Evolutionary conservation across 2,888 invertebrate genomes (phyloP), one percentile per base, ranked within the genome.

Genomic region (Pemphredon lugubris): DNA sequence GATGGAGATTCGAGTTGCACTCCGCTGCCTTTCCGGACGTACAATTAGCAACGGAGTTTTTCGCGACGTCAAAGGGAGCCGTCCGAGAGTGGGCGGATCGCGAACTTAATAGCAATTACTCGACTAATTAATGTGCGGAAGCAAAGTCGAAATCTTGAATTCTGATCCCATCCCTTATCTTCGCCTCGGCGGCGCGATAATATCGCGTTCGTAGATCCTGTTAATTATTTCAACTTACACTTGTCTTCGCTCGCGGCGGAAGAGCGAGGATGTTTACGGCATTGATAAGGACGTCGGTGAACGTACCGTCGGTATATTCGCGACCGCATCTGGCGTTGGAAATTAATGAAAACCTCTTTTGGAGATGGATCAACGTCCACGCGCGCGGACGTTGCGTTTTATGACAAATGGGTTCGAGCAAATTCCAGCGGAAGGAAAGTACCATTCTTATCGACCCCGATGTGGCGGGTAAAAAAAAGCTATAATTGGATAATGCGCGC

Each of bases 281-380:
- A 16, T 11, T 42, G 16, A 20, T 18, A n/a, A 6, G 16, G 16
- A 11, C 18, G 18, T 5, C 18, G 42, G 11, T 11, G 34, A 34
- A 34, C 11, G 34, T 9, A 34, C 1, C 34, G 34, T 58, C 42
- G 48, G 48, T 64, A 30, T 34, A 58, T 32, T 47, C 48, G 58
- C 42, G 23, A 57, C 48, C 64, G 58, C 40, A 58, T 47, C 34
- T 53, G 53, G 53, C 53, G 53, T 53, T 66, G 53, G 37, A 53
- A 66, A 60, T 66, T 66, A 66, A 66, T 66, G 60, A 32, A 60
- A 60, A 60, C 60, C 61, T 60, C 60, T 60, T 60, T 66, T 21
- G 32, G 53, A 61, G 66, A 61, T 60, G 61, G 61, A 66, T 66
- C 61, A 66, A 60, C 58, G 58, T 64, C 64, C 42, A 57, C 58